Conservation (phyloP, 2,888 invertebrate species). For the Thera obeliscata region DNA sequence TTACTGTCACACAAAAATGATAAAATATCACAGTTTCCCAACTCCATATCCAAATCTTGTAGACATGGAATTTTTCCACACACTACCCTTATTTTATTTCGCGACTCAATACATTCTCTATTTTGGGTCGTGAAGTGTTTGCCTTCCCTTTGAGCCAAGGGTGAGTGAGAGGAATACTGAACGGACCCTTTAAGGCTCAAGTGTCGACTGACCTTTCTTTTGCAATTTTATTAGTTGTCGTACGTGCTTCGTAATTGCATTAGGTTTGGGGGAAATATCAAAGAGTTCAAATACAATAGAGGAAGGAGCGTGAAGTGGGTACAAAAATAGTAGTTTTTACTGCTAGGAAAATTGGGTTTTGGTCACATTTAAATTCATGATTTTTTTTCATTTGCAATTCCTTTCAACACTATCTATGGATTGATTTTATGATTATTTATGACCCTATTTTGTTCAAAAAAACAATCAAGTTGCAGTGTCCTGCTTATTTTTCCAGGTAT, state of each 20-base stretch:
- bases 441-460: too few species aligned
- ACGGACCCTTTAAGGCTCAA: conserved; percentile 65
- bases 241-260: conserved; percentile 73
- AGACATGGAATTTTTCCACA: conserved; percentile 52
- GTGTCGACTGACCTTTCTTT: conserved; percentile 76
- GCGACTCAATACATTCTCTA: conserved; percentile 83
- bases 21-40: conserved; percentile 35
- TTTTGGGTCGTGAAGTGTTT: conserved; percentile 62
- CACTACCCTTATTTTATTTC: conserved; percentile 80
- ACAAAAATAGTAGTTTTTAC: too few species aligned
- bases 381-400: too few species aligned
- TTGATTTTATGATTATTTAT: too few species aligned
- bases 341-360: too few species aligned
- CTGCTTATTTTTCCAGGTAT: too few species aligned
- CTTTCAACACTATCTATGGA: too few species aligned
- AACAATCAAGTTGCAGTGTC: too few species aligned
- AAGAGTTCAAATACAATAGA: conserved; percentile 31
- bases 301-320: conserved; percentile 1
- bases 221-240: conserved; percentile 80
- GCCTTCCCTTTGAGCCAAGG: conserved; percentile 70
- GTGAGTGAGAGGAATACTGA: conserved; percentile 80
- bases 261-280: conserved; percentile 52
- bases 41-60: conserved; percentile 51
- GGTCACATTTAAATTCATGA: too few species aligned
- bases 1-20: conserved; percentile 15